A percentile compares a stretch with the other conserved stretches of the same genome.
Evolutionary conservation across 2,113 vertebrate genomes (phyloP).

Genomic region (Electrona antarctica): DNA sequence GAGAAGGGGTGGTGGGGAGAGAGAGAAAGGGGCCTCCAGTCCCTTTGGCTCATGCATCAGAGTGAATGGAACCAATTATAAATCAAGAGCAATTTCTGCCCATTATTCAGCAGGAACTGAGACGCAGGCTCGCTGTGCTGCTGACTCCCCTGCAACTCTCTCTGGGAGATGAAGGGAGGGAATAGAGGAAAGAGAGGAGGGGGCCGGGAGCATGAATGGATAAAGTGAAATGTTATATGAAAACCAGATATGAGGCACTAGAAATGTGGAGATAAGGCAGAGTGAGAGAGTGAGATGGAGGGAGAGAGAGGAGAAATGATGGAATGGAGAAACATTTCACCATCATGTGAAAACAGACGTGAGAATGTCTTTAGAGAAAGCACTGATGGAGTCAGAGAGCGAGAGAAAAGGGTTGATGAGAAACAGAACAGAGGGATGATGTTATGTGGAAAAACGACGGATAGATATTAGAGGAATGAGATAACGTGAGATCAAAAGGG

Average conservation of each 20-base stretch:
- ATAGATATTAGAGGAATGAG: slow-evolving; percentile 8
- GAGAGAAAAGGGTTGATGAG: slow-evolving; percentile 41
- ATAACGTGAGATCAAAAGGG: slow-evolving; percentile 42
- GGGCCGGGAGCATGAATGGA: not conserved
- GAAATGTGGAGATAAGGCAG: slow-evolving; percentile 62
- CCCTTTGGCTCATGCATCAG: slow-evolving; percentile 79
- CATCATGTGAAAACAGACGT: slow-evolving; percentile 24
- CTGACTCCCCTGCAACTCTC: slow-evolving; percentile 51
- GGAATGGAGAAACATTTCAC: slow-evolving; percentile 45
- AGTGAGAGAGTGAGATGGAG: not conserved
- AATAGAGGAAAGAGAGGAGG: slow-evolving; percentile 37
- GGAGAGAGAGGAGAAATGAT: slow-evolving; percentile 18
- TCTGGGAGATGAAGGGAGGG: slow-evolving; percentile 60
- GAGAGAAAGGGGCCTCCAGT: slow-evolving; percentile 60
- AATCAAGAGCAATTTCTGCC: slow-evolving; percentile 84
- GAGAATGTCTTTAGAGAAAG: not conserved
- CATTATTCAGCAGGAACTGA: slow-evolving; percentile 78
- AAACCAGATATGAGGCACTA: slow-evolving; percentile 67
- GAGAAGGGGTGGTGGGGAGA: not conserved
- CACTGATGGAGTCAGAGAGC: slow-evolving; percentile 15
- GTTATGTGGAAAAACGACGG: not conserved
- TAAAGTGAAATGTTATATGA: slow-evolving; percentile 66
- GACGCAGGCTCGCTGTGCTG: slow-evolving; percentile 46
- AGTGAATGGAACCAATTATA: slow-evolving; percentile 85
- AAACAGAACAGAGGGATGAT: slow-evolving; percentile 41